These are phyloP conservation scores for Ellobium chinense DNA, from an alignment of 2,888 invertebrate species.

Conservation along the genomic window DNA sequence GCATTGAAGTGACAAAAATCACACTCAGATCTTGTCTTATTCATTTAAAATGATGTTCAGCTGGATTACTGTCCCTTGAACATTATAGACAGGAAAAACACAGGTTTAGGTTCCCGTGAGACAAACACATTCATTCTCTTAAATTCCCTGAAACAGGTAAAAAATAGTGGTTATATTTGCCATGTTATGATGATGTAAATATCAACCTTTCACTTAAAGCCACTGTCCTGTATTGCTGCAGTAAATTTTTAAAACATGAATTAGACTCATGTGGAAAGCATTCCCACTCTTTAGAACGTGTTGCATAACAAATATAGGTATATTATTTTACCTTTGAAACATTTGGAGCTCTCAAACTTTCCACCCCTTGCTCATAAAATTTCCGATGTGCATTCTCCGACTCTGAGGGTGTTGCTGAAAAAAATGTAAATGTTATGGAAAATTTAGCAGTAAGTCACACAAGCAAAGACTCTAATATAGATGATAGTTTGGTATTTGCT, in stretches of 20 bases:
- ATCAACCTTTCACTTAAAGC: not conserved
- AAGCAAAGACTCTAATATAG: too few relatives aligned
- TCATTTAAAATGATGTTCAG: too few relatives aligned
- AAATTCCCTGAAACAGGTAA: too few relatives aligned
- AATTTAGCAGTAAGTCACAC: not conserved
- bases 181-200: not conserved
- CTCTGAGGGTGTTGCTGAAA: not conserved
- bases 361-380: slow-evolving; percentile 22
- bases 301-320: not conserved
- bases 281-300: too few relatives aligned
- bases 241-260: not conserved
- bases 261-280: not conserved
- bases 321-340: slow-evolving; percentile 24
- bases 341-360: slow-evolving; percentile 11
- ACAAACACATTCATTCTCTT: too few relatives aligned
- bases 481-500: too few relatives aligned
- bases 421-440: not conserved
- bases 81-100: too few relatives aligned
- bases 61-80: too few relatives aligned
- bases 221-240: not conserved
- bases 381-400: not conserved
- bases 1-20: too few relatives aligned
- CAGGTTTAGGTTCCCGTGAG: too few relatives aligned
- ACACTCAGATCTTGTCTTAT: too few relatives aligned
- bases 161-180: too few relatives aligned